Percentiles rank a stretch among this genome's conserved stretches.
These are phyloP conservation scores for Gyrodactylus salaris DNA, from an alignment of 1,140 invertebrate genomes.

Conservation along the genomic window DNA sequence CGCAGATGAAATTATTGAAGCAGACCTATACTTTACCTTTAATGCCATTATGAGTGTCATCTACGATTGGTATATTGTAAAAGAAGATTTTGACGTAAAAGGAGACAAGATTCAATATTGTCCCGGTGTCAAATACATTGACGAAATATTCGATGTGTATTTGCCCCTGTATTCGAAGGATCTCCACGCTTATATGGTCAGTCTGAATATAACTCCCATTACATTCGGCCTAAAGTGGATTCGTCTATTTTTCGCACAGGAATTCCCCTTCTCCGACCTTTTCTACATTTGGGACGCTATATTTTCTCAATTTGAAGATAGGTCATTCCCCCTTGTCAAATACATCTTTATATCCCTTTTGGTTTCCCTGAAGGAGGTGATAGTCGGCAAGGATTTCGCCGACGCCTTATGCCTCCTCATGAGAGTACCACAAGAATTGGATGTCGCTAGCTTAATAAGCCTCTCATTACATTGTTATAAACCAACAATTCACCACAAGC, in stretches of 20 bases:
- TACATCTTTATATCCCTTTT: slow-evolving; percentile 1
- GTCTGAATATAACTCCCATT: background rate
- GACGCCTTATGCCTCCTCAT: background rate
- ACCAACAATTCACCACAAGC: background rate
- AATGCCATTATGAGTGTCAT: background rate
- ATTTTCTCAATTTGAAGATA: background rate
- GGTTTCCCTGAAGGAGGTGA: background rate
- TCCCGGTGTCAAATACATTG: background rate
- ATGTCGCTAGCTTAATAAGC: background rate
- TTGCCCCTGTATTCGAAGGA: background rate
- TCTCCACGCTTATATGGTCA: background rate
- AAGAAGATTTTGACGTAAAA: background rate
- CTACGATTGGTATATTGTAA: background rate
- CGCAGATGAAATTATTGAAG: background rate
- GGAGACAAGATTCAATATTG: background rate
- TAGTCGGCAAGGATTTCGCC: background rate
- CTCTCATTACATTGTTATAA: background rate
- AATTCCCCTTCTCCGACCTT: background rate
- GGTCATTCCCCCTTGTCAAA: background rate
- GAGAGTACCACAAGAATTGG: background rate
- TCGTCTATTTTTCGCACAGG: background rate
- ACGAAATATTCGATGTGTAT: background rate
- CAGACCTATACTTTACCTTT: background rate
- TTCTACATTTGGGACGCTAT: background rate
- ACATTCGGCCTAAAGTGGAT: slow-evolving; percentile 1